Evolutionary conservation across 1,140 invertebrate species (phyloP).

Genomic region (Leptopilina clavipes): DNA sequence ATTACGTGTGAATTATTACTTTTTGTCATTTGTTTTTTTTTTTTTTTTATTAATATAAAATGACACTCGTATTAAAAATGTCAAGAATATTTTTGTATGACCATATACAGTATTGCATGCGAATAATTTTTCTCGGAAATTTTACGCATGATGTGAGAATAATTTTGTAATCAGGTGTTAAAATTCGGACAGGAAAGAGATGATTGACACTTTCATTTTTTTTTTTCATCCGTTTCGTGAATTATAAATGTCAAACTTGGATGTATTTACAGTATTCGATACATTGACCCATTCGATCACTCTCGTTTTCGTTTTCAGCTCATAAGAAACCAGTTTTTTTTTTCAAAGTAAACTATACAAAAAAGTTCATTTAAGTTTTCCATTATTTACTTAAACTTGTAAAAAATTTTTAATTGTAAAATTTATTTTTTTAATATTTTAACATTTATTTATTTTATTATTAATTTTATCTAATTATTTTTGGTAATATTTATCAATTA

Average conservation of each 20-base stretch:
- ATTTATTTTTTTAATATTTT: no score
- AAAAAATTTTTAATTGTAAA: no score
- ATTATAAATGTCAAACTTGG: constrained; percentile 14
- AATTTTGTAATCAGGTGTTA: constrained; percentile 35
- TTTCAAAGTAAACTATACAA: no score
- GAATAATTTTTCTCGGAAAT: background rate
- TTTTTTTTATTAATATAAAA: background rate
- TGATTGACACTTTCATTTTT: constrained; percentile 53
- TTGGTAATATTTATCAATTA: no score
- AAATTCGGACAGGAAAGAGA: constrained; percentile 49
- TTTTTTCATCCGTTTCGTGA: constrained; percentile 10
- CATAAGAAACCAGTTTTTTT: background rate
- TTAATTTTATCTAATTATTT: no score
- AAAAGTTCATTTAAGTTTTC: no score
- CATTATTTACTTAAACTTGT: no score
- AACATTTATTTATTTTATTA: no score
- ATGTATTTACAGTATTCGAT: background rate
- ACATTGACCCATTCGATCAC: constrained; percentile 9
- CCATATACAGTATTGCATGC: background rate
- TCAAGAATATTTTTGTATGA: no score
- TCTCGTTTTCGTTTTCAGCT: background rate
- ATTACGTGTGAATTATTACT: no score
- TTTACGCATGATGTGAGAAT: background rate
- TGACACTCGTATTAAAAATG: background rate
- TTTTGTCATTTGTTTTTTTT: no score